phyloP scores from a whole-genome alignment of 2,888 invertebrate species.

The Sicus ferrugineus region DNA sequence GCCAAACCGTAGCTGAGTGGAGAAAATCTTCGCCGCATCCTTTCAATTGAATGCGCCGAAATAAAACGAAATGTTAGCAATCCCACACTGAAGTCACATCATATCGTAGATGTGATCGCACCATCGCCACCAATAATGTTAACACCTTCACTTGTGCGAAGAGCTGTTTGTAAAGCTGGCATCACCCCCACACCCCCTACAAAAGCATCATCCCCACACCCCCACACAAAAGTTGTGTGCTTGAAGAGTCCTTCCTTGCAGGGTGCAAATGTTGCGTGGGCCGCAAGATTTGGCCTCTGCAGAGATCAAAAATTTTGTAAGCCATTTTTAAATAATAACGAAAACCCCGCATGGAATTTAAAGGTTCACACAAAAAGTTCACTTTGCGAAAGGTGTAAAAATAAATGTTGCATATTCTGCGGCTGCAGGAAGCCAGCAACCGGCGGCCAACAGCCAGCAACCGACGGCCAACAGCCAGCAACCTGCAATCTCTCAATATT shows the following conservation, averaged over 20 bases:
- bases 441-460: background rate
- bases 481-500: constrained; percentile 31
- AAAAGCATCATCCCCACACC: too few species aligned
- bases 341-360: background rate
- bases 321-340: background rate
- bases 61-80: constrained; percentile 25
- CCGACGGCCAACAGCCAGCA: background rate
- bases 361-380: background rate
- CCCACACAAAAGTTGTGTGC: too few species aligned
- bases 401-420: constrained; percentile 28
- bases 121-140: constrained; percentile 25
- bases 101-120: constrained; percentile 1
- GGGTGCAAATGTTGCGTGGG: too few species aligned
- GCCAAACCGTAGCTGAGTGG: background rate
- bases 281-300: background rate
- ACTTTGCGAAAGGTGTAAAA: background rate
- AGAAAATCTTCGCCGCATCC: background rate
- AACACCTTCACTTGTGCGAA: constrained; percentile 34
- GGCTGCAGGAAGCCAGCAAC: constrained; percentile 12
- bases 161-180: constrained; percentile 1
- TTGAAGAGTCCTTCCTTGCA: too few species aligned
- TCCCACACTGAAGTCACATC: background rate
- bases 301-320: background rate
- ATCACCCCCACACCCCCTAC: background rate
- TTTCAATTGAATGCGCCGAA: constrained; percentile 14